These are phyloP conservation scores for Metopia argyrocephala DNA, from an alignment of 2,888 invertebrate species.

Conservation along the genomic window DNA sequence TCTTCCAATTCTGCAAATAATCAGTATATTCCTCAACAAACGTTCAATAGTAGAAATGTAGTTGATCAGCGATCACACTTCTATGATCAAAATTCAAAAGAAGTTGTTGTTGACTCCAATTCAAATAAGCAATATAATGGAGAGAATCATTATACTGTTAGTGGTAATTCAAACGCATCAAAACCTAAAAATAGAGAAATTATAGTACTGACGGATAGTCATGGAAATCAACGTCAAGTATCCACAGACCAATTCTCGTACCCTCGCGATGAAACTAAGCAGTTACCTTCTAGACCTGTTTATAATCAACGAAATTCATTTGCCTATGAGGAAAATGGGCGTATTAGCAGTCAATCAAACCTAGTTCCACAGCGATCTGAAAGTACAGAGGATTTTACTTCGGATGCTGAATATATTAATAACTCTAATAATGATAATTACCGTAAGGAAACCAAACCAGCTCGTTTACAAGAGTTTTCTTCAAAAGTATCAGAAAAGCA, in stretches of 20 bases:
- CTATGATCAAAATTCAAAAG: constrained; percentile 70
- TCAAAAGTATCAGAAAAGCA: constrained; percentile 52
- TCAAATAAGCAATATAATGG: constrained; percentile 61
- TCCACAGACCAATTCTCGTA: constrained; percentile 71
- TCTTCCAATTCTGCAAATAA: constrained; percentile 50
- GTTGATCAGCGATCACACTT: constrained; percentile 66
- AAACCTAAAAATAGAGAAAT: constrained; percentile 62
- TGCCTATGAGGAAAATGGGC: constrained; percentile 25
- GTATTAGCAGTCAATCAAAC: constrained; percentile 44
- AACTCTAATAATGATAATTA: constrained; percentile 69
- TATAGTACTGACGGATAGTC: constrained; percentile 68
- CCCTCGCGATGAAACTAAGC: constrained; percentile 69
- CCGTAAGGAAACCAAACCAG: constrained; percentile 70
- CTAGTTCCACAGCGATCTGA: constrained; percentile 38
- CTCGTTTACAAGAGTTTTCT: constrained; percentile 69
- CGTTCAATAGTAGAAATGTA: constrained; percentile 36
- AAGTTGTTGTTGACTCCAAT: constrained; percentile 69
- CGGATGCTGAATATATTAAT: constrained; percentile 71
- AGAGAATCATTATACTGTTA: constrained; percentile 47
- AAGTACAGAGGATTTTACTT: constrained; percentile 46
- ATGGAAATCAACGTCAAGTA: constrained; percentile 71
- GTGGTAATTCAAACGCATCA: constrained; percentile 57
- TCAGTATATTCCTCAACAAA: constrained; percentile 54
- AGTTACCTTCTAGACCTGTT: constrained; percentile 25
- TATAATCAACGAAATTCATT: constrained; percentile 34